Conservation (phyloP, 2,113 vertebrate genomes). For the Nothoprocta perdicaria region DNA sequence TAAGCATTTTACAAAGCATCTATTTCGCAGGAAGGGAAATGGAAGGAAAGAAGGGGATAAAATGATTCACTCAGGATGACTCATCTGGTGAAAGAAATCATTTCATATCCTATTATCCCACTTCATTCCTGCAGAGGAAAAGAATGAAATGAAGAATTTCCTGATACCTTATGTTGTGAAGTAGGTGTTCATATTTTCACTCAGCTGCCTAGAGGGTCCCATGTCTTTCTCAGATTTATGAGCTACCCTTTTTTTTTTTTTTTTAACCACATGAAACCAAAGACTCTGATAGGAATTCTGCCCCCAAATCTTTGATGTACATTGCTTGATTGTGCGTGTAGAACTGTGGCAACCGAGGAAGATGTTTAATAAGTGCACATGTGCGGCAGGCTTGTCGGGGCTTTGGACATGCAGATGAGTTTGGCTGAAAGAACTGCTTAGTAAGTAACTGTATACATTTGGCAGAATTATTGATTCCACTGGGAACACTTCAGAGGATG, state of each 20-base stretch:
- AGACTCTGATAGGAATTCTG: neutral
- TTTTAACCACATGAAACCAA: neutral
- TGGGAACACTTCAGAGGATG: too few relatives aligned
- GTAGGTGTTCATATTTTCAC: neutral
- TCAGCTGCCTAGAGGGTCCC: rapidly evolving
- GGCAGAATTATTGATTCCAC: too few relatives aligned
- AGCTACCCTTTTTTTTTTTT: neutral
- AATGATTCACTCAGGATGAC: neutral
- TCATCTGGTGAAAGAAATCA: neutral
- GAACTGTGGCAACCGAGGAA: too few relatives aligned
- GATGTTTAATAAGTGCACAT: too few relatives aligned
- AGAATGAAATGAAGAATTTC: neutral
- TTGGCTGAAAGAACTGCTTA: too few relatives aligned
- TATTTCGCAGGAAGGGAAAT: neutral
- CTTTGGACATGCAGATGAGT: too few relatives aligned
- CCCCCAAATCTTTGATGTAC: rapidly evolving
- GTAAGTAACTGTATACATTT: too few relatives aligned
- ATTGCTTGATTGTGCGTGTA: rapidly evolving
- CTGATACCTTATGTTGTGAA: neutral
- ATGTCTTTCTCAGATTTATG: rapidly evolving
- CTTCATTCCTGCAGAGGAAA: neutral
- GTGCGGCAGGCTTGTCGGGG: too few relatives aligned
- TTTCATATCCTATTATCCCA: neutral
- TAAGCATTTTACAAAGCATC: neutral
- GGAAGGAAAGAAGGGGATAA: neutral